Evolutionary conservation across 1,140 invertebrate genomes (phyloP), one percentile per base, ranked within the genome.

Genomic region (Anoplolepis gracilipes): DNA sequence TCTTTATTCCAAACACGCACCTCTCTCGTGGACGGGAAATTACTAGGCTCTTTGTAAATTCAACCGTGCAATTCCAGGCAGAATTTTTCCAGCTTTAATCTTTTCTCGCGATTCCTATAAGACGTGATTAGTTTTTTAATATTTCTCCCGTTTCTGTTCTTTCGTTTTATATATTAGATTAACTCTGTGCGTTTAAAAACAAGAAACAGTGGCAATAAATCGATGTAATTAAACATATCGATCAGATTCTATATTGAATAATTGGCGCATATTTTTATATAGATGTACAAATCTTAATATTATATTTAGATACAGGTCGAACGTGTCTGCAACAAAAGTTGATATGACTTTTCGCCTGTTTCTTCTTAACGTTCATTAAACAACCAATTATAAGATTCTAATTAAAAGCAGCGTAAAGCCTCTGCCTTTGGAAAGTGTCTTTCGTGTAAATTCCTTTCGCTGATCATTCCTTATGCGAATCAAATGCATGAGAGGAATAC

Each of bases 51-150:
- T 84, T 87, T 88, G 79, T 70, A 75, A 81, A 85, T 76, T 85
- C 82, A 85, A 86, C 69, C 61, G 42, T 55, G 61, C 53, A 79
- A 91, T 90, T 87, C 82, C 87, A 89, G 87, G 73, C 36, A 25
- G 67, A 73, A 30, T 82, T 90, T 81, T 87, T 85, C 73, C 85
- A 87, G 42, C 39, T 73, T 49, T 1, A 5, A n/a, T 11, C 25
- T 30, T 46, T 59, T 28, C 57, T 72, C 8, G 22, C 46, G 33
- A 30, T 3, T 49, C 53, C n/a, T 13, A 25, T 49, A 55, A 85
- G 72, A 85, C 25, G 72, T 64, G 76, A 85, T 85, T 79, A 79
- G 64, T 79, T 55, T 46, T 57, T 72, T 49, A 22, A 28, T 42
- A 57, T 72, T 70, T 36, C 36, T 72, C 36, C 0, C 6, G 13